phyloP scores from a whole-genome alignment of 2,888 invertebrate genomes.

The Tanypteryx hageni region DNA sequence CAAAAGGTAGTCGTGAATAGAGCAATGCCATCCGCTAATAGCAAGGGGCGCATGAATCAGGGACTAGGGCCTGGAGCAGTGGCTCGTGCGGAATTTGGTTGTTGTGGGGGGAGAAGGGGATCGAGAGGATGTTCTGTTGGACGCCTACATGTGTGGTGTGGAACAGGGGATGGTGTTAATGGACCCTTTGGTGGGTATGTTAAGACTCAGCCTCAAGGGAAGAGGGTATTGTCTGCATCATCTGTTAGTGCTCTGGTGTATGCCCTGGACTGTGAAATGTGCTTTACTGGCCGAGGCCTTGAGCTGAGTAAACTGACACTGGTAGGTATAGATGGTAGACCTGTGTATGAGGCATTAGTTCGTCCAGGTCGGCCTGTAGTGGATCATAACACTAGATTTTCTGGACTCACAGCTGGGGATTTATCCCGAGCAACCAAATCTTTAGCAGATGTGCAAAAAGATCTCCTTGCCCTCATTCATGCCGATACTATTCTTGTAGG shows the following conservation, averaged over 20 bases:
- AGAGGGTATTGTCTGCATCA: slow-evolving; percentile 67
- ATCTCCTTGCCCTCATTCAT: slow-evolving; percentile 87
- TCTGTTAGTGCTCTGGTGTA: slow-evolving; percentile 77
- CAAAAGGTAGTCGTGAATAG: slow-evolving; percentile 73
- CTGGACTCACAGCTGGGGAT: slow-evolving; percentile 88
- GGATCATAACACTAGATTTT: slow-evolving; percentile 97
- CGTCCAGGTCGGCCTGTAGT: slow-evolving; percentile 89
- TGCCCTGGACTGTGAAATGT: slow-evolving; percentile 98
- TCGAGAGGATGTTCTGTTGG: slow-evolving; percentile 82
- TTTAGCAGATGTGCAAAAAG: slow-evolving; percentile 88
- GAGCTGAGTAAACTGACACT: slow-evolving; percentile 94
- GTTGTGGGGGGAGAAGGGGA: slow-evolving; percentile 79
- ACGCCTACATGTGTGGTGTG: slow-evolving; percentile 87
- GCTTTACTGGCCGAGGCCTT: slow-evolving; percentile 90
- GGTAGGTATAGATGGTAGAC: slow-evolving; percentile 83
- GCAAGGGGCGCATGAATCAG: slow-evolving; percentile 47
- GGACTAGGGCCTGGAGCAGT: slow-evolving; percentile 68
- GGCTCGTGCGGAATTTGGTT: slow-evolving; percentile 76
- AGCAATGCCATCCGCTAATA: slow-evolving; percentile 42
- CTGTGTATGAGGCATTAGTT: slow-evolving; percentile 91
- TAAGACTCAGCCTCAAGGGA: slow-evolving; percentile 76
- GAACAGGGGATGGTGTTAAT: slow-evolving; percentile 83
- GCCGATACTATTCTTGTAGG: slow-evolving; percentile 94
- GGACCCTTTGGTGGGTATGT: slow-evolving; percentile 85
- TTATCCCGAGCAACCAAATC: slow-evolving; percentile 82